Percentiles rank a stretch among this genome's conserved stretches.
These are phyloP conservation scores for Amblyraja radiata DNA, from an alignment of 2,797 vertebrate genomes.

Conservation along the genomic window DNA sequence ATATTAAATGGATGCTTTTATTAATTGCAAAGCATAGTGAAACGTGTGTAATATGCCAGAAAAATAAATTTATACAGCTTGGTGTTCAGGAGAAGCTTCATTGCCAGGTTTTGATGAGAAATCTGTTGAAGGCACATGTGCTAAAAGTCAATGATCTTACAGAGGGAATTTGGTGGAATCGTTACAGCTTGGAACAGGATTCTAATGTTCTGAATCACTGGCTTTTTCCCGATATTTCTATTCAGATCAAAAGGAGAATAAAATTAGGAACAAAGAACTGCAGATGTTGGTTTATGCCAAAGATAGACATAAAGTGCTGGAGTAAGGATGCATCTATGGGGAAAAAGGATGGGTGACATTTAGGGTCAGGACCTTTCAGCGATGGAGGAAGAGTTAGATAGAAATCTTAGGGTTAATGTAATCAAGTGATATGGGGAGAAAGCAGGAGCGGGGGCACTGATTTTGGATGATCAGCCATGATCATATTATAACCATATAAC, in stretches of 20 bases:
- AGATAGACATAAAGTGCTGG: too few relatives aligned
- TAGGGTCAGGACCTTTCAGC: too few relatives aligned
- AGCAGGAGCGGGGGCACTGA: too few relatives aligned
- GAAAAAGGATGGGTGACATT: too few relatives aligned
- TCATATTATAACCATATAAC: too few relatives aligned
- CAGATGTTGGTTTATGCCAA: too few relatives aligned
- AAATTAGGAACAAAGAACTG: too few relatives aligned
- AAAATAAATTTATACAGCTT: not conserved
- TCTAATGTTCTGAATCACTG: not conserved
- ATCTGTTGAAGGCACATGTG: not conserved
- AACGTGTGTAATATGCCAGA: not conserved
- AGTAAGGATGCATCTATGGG: too few relatives aligned
- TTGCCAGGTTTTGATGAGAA: not conserved
- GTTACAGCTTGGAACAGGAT: not conserved
- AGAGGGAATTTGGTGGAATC: not conserved
- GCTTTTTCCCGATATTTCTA: not conserved
- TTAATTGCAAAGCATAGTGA: constrained; percentile 2
- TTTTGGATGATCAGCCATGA: too few relatives aligned
- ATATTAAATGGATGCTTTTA: not conserved
- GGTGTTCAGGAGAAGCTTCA: not conserved
- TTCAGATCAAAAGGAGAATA: not conserved
- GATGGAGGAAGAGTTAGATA: too few relatives aligned
- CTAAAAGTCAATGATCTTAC: not conserved
- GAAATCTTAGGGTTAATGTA: too few relatives aligned
- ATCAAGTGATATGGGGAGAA: too few relatives aligned